These are phyloP conservation scores for Lepilemur septentrionalis DNA, from an alignment of 2,797 vertebrate genomes.

Conservation along the genomic window DNA sequence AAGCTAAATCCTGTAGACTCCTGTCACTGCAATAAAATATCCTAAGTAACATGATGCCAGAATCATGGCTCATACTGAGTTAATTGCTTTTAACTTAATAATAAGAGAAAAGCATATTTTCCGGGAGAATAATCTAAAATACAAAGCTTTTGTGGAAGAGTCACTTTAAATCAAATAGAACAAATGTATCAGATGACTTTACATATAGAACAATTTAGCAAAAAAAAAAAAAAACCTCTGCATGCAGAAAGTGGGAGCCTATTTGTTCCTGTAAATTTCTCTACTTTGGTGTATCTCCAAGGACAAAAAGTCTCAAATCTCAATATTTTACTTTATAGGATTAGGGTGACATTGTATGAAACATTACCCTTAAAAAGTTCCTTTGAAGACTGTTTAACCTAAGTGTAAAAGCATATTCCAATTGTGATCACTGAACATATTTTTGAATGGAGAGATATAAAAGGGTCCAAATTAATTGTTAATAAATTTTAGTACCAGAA, in stretches of 20 bases:
- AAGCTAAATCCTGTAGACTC: not conserved
- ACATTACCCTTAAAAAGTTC: not conserved
- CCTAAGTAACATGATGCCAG: not conserved
- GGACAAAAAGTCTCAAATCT: not conserved
- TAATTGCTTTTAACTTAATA: not conserved
- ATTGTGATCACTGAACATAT: not conserved
- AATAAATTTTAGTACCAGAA: conserved; percentile 62
- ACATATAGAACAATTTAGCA: not conserved
- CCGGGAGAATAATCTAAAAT: not conserved
- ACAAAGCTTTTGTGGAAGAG: not conserved
- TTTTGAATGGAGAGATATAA: not conserved
- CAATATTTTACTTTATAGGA: not conserved
- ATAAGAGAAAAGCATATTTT: not conserved
- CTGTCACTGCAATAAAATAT: not conserved
- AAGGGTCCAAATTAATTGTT: not conserved
- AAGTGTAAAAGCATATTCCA: not conserved
- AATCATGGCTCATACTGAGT: not conserved
- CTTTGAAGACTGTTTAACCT: not conserved
- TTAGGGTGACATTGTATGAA: not conserved
- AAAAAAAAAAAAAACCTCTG: not conserved
- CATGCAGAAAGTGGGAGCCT: not conserved
- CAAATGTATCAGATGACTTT: not conserved
- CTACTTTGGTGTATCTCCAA: not conserved
- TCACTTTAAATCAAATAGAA: not conserved
- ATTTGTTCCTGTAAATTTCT: not conserved